These are phyloP conservation scores for Pomacea canaliculata DNA, from an alignment of 2,888 invertebrate species.

Conservation along the genomic window DNA sequence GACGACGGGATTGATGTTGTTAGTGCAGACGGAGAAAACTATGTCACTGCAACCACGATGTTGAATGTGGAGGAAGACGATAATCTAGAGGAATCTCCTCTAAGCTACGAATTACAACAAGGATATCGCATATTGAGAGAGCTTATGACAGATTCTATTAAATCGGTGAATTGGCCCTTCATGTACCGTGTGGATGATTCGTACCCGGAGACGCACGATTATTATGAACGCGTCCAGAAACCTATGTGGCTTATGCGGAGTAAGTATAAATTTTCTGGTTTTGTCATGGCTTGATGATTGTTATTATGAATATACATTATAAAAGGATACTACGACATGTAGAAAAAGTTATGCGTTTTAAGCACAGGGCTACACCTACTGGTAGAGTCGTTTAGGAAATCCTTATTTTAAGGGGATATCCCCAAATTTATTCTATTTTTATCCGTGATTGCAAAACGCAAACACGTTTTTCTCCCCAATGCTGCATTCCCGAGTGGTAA, in stretches of 20 bases:
- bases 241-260: slow-evolving; percentile 73
- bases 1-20: slow-evolving; percentile 8
- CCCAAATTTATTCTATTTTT: slow-evolving; percentile 1
- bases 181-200: slow-evolving; percentile 68
- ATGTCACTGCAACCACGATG: slow-evolving; percentile 8
- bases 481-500: neutral
- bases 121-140: slow-evolving; percentile 69
- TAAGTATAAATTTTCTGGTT: slow-evolving; percentile 51
- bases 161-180: slow-evolving; percentile 70
- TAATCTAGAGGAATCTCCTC: slow-evolving; percentile 30
- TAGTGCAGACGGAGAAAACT: slow-evolving; percentile 10
- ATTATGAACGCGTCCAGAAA: slow-evolving; percentile 69
- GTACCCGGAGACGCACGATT: slow-evolving; percentile 67
- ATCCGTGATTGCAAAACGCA: neutral
- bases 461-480: no score
- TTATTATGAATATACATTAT: no score
- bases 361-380: no score
- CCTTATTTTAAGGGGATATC: neutral
- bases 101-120: slow-evolving; percentile 59
- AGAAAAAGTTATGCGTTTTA: no score
- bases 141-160: slow-evolving; percentile 68
- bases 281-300: no score
- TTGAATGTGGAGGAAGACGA: slow-evolving; percentile 23
- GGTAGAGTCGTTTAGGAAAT: neutral
- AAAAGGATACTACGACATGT: no score